Percentiles rank a stretch among this genome's conserved stretches.
Conservation (phyloP, 2,113 vertebrate species). For the Vombatus ursinus region DNA sequence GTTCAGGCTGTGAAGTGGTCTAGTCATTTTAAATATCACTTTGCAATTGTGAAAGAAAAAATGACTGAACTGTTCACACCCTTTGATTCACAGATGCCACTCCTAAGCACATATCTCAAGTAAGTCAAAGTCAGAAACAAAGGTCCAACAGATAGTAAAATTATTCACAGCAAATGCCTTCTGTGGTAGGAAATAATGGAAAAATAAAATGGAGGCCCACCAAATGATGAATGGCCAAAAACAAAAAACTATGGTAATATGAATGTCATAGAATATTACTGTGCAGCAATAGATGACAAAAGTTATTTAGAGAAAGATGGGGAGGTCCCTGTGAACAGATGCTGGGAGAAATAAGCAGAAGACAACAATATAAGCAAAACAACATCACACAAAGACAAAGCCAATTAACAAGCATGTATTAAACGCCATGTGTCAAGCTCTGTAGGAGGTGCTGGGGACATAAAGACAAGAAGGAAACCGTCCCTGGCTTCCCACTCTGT, state of each 20-base stretch:
- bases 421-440: slow-evolving; percentile 9
- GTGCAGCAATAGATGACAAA: neutral
- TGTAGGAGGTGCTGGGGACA: neutral
- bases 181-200: neutral
- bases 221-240: neutral
- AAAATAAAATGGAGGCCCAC: neutral
- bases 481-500: neutral
- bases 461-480: neutral
- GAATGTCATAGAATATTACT: neutral
- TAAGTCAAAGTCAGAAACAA: neutral
- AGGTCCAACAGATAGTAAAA: neutral
- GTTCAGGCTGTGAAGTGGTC: neutral
- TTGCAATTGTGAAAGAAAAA: neutral
- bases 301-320: neutral
- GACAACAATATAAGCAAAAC: neutral
- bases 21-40: neutral
- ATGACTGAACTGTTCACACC: neutral
- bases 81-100: neutral
- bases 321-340: neutral
- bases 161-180: neutral
- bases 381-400: neutral
- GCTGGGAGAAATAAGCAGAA: neutral
- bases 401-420: neutral
- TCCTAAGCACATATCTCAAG: neutral
- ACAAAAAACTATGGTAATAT: neutral